Conservation (phyloP, 2,113 vertebrate species). For the Nycticryphes semicollaris region DNA sequence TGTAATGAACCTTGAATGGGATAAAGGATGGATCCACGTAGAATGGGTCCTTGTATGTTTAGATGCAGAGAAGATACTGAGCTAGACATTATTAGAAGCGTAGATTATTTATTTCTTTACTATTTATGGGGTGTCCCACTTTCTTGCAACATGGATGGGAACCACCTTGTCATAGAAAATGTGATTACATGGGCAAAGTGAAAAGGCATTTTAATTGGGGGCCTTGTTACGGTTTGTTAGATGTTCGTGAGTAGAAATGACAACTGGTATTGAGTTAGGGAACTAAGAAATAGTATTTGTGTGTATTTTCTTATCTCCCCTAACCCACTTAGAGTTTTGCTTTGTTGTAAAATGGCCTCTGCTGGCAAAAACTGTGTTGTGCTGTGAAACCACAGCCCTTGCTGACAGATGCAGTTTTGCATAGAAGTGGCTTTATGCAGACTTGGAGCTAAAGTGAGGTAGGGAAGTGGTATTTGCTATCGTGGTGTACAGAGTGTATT, state of each 20-base stretch:
- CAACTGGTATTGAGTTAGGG: background rate
- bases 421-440: background rate
- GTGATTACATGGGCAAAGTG: background rate
- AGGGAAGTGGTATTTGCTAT: background rate
- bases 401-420: background rate
- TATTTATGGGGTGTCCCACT: background rate
- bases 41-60: background rate
- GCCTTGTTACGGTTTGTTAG: background rate
- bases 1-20: background rate
- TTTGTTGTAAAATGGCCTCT: background rate
- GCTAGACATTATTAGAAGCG: background rate
- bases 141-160: background rate
- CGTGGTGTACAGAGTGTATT: background rate
- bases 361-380: background rate
- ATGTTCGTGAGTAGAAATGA: background rate
- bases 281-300: background rate
- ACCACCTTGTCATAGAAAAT: background rate
- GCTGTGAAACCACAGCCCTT: background rate
- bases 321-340: background rate
- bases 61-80: background rate
- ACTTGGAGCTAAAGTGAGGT: background rate
- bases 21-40: background rate
- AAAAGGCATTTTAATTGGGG: background rate
- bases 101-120: background rate
- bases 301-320: background rate